Conservation (phyloP, 2,797 vertebrate genomes). For the Schizopygopsis malacanthus region DNA sequence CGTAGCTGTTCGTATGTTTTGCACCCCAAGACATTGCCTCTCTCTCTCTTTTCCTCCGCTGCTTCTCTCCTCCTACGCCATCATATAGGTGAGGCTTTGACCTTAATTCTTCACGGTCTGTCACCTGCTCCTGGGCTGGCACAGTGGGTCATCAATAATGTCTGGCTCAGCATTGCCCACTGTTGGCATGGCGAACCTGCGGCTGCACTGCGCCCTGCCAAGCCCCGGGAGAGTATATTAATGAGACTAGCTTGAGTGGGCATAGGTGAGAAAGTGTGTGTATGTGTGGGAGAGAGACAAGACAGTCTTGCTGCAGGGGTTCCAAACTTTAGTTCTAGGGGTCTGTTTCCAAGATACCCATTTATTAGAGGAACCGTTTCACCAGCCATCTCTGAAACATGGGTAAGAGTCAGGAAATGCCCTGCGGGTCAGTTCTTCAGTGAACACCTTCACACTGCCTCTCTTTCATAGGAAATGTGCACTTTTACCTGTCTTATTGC, state of each 20-base stretch:
- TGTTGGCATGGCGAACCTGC: conserved; percentile 36
- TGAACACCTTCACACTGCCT: not conserved
- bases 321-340: not conserved
- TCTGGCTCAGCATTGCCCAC: conserved; percentile 47
- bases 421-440: not conserved
- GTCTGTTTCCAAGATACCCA: conserved; percentile 34
- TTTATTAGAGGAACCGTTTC: conserved; percentile 28
- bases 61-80: conserved; percentile 34
- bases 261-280: conserved; percentile 31
- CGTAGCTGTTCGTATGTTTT: not conserved
- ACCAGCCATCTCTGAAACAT: conserved; percentile 24
- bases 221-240: conserved; percentile 59
- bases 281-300: not conserved
- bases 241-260: conserved; percentile 61
- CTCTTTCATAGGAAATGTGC: not conserved
- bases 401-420: not conserved
- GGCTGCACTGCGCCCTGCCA: conserved; percentile 49
- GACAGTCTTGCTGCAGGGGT: conserved; percentile 12
- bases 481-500: not conserved
- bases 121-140: conserved; percentile 52
- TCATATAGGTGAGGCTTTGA: conserved; percentile 60
- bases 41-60: conserved; percentile 1
- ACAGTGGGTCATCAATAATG: conserved; percentile 65
- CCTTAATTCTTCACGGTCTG: conserved; percentile 62
- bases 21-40: not conserved